Conservation (phyloP, 2,113 vertebrate species). For the Nipponia nippon region DNA sequence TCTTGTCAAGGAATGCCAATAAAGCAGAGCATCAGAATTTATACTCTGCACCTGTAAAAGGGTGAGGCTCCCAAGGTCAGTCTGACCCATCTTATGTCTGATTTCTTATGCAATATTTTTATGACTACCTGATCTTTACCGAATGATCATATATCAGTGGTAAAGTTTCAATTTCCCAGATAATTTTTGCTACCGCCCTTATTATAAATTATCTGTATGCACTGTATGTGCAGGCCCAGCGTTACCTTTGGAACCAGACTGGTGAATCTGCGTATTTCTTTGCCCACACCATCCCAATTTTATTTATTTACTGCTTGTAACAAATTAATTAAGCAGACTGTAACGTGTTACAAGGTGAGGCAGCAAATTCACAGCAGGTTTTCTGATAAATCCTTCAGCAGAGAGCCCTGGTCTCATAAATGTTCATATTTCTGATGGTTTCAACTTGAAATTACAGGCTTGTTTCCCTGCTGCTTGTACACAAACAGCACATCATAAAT, state of each 20-base stretch:
- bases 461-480: neutral
- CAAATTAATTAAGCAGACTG: neutral
- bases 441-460: neutral
- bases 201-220: neutral
- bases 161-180: neutral
- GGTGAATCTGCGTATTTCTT: neutral
- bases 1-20: neutral
- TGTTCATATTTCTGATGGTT: neutral
- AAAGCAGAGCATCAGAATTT: neutral
- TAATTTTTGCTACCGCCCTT: neutral
- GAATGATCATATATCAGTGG: neutral
- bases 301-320: neutral
- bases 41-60: neutral
- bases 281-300: neutral
- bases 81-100: neutral
- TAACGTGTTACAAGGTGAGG: accelerated
- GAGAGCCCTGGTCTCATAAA: neutral
- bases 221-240: neutral
- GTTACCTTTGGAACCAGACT: neutral
- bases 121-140: neutral
- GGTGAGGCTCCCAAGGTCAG: neutral
- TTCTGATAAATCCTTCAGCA: neutral
- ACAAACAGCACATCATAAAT: neutral
- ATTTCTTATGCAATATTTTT: neutral
- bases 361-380: neutral